Conservation (phyloP, 2,888 invertebrate species). For the Didymodactylos carnosus region DNA sequence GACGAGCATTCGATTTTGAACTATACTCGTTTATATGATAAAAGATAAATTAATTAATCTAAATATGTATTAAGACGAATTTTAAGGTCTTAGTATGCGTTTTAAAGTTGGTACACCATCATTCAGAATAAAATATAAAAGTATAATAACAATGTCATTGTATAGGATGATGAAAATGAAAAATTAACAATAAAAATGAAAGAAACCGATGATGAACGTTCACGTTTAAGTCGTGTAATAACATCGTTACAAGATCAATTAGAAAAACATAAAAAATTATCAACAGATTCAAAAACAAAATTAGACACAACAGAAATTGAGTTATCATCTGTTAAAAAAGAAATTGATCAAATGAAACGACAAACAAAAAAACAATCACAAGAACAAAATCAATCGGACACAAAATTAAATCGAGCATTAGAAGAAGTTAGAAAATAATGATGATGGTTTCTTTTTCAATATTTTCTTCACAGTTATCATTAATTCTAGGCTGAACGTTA, state of each 20-base stretch:
- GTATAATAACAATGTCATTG: no score
- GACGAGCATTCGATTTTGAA: no score
- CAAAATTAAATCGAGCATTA: slow-evolving; percentile 37
- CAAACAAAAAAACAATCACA: slow-evolving; percentile 31
- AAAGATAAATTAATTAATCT: no score
- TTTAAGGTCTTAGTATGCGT: no score
- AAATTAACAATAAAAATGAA: slow-evolving; percentile 24
- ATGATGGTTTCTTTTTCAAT: no score
- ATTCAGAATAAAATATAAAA: no score
- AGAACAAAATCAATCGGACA: slow-evolving; percentile 39
- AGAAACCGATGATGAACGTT: slow-evolving; percentile 33
- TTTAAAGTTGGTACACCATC: no score
- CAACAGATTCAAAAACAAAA: slow-evolving; percentile 30
- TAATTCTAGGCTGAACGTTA: slow-evolving; percentile 34
- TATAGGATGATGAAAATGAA: slow-evolving; percentile 30
- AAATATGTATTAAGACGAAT: no score
- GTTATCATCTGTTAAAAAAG: slow-evolving; percentile 24
- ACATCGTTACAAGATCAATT: slow-evolving; percentile 29
- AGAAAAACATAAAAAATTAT: slow-evolving; percentile 32
- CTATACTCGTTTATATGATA: no score
- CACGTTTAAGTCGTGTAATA: slow-evolving; percentile 25
- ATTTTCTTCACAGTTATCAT: no score
- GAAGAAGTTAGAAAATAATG: no score
- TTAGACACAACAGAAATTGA: slow-evolving; percentile 27
- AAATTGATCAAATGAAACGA: slow-evolving; percentile 15